Evolutionary conservation across 2,113 vertebrate species (phyloP), one percentile per base, ranked within the genome.

Genomic region (Montifringilla adamsi): DNA sequence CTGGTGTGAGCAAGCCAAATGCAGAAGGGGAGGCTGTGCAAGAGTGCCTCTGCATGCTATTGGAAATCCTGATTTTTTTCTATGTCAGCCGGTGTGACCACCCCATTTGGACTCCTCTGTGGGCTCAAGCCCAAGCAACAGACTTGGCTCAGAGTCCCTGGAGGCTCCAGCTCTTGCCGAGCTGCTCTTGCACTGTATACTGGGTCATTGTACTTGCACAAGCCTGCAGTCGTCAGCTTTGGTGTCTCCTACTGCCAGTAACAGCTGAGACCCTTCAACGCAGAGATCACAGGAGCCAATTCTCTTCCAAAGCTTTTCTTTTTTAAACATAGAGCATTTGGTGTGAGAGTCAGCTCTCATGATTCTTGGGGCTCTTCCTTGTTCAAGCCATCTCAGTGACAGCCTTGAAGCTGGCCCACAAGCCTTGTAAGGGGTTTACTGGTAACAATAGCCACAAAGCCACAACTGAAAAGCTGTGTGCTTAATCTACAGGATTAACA

Each of bases 381-480:
- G 0, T 49, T 72, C 21, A 1, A 2, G 22, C 52, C 91, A 56
- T 89, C 11, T 1, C 52, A 56, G 6, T 60, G 86, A 68, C 52
- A 91, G 76, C 76, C 77, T 89, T 82, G 64, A 92, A 94, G 60
- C 75, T 68, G 86, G 77, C 66, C 80, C 91, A 68, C 60, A 52
- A 78, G 28, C 17, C 89, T 56, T 74, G 73, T 87, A 56, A 92
- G 86, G 50, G 73, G 56, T 84, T 90, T 89, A 77, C 63, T 85
- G 63, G 90, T 80, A 92, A 93, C 94, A 95, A 96, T 75, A 87
- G 91, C 91, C 5, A 2, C 91, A 96, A 94, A 97, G 94, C 95
- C 6, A 2, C 73, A 87, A 52, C 80, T 81, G 84, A 86, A 95
- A 91, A 87, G 22, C 93, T 82, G 80, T 17, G 80, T 74, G 93